Base-by-base conservation (phyloP, 2,888 invertebrate genomes). In the Agonum fuliginosum region DNA sequence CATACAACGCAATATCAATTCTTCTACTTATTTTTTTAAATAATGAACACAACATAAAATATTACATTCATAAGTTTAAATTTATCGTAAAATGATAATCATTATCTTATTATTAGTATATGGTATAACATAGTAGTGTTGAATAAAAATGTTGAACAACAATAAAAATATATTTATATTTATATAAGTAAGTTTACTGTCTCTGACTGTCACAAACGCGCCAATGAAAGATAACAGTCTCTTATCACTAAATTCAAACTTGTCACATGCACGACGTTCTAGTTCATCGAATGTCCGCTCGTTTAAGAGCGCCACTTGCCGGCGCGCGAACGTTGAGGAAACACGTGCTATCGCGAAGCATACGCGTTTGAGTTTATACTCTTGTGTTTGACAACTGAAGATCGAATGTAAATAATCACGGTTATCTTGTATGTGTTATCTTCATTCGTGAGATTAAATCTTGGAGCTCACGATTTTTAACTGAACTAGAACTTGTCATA, bases 301-400 rank as follows among this genome's bases (percentile, higher is more conserved):
- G n/a, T n/a, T n/a, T 43, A 43, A 48, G 54, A 65, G 74, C 74
- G 62, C 62, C 62, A 74, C 19, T 62, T 27, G 46, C 74, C 65
- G 65, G 65, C 65, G 74, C 65, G 62, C 74, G 24, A 74, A 74
- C 74, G 65, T 74, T 65, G 46, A 41, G 65, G 65, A 74, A 62
- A 62, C 74, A 74, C 74, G 74, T 74, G 74, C 65, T 51, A 20
- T 34, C 46, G 46, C 20, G 24, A 70, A 48, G 48, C 69, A 69
- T 69, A 41, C 54, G 58, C 58, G 58, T 22, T 10, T 22, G 54
- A 54, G 54, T 24, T 54, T 46, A n/a, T 30, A 62, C 19, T 62
- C 17, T 62, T 62, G 17, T 30, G 3, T 62, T 30, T 46, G 8
- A 3, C 4, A 62, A 62, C n/a, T n/a, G n/a, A 27, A 34, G 6